phyloP scores from a whole-genome alignment of 2,113 vertebrate species.

The Sciurus niger region DNA sequence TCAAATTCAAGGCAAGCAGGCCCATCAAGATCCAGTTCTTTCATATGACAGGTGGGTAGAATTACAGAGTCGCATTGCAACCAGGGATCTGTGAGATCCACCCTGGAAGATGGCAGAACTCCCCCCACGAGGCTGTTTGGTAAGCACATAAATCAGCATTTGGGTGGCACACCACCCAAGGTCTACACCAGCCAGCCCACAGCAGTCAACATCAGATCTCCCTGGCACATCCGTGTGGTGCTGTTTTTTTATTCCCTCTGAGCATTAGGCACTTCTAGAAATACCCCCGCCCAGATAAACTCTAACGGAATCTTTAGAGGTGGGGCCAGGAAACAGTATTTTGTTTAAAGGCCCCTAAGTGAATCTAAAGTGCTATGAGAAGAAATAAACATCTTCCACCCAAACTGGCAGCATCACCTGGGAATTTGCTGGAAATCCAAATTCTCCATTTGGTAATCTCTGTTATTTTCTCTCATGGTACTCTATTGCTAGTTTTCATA shows the following conservation, averaged over 20 bases:
- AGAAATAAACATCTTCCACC: background rate
- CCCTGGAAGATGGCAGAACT: background rate
- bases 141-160: slow-evolving; percentile 43
- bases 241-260: background rate
- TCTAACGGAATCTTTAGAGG: background rate
- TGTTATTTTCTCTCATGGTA: background rate
- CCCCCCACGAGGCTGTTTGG: background rate
- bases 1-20: slow-evolving; percentile 68
- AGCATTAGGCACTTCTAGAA: background rate
- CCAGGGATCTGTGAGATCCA: background rate
- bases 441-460: background rate
- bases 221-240: background rate
- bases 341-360: background rate
- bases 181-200: background rate
- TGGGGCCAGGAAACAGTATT: background rate
- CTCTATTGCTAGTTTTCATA: background rate
- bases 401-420: background rate
- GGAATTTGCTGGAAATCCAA: background rate
- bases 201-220: background rate
- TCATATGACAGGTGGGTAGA: slow-evolving; percentile 60
- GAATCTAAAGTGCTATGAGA: background rate
- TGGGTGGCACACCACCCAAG: background rate
- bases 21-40: slow-evolving; percentile 57
- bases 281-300: background rate
- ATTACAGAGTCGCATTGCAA: slow-evolving; percentile 62